Conservation (phyloP, 2,797 vertebrate species). For the Botia kubotai region DNA sequence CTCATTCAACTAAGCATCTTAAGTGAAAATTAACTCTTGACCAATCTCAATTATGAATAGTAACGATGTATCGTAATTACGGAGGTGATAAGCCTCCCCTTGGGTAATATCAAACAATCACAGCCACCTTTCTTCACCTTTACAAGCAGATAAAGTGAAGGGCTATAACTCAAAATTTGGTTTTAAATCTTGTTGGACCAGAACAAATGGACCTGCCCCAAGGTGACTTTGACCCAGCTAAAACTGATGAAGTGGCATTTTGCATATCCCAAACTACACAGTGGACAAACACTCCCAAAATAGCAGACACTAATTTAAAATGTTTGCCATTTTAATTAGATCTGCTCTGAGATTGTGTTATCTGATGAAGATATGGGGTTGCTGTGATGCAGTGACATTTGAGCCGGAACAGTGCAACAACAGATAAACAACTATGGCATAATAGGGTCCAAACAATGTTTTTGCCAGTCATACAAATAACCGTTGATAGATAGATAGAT, state of each 20-base stretch:
- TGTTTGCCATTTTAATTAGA: conserved; percentile 53
- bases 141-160: conserved; percentile 24
- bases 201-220: conserved; percentile 31
- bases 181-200: conserved; percentile 33
- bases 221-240: conserved; percentile 36
- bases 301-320: conserved; percentile 39
- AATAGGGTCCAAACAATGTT: not conserved
- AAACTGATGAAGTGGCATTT: conserved; percentile 48
- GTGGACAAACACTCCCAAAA: conserved; percentile 26
- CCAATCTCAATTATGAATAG: conserved; percentile 1
- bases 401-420: not conserved
- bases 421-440: not conserved
- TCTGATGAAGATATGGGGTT: conserved; percentile 37
- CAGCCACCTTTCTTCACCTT: not conserved
- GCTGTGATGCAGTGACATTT: conserved; percentile 10
- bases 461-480: too few species aligned
- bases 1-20: not conserved
- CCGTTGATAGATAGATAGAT: too few species aligned
- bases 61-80: conserved; percentile 36
- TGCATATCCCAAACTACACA: conserved; percentile 25
- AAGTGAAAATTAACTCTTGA: conserved; percentile 15
- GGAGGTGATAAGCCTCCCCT: conserved; percentile 7
- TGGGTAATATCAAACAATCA: conserved; percentile 9
- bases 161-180: conserved; percentile 43
- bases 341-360: conserved; percentile 37